phyloP scores from a whole-genome alignment of 92 coral and sea anemone genomes.

The Desmophyllum pertusum region DNA sequence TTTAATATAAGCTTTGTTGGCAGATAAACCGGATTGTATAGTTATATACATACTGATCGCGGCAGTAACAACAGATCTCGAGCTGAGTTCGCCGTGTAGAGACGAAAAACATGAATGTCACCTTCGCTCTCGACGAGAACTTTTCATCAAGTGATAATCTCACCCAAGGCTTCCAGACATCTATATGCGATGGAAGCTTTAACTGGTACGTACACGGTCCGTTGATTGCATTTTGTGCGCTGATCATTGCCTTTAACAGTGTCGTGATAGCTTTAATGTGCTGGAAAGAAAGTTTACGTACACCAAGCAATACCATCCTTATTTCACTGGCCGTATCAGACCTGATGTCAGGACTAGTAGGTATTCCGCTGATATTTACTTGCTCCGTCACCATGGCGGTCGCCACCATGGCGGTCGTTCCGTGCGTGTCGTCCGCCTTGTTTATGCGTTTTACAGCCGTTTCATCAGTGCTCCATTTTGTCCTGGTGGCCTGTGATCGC shows the following conservation, averaged over 20 bases:
- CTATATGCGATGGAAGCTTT: constrained; percentile 19
- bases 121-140: background rate
- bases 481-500: constrained; percentile 63
- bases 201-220: constrained; percentile 17
- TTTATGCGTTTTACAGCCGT: constrained; percentile 63
- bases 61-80: background rate
- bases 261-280: constrained; percentile 48
- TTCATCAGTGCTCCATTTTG: constrained; percentile 65
- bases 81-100: background rate
- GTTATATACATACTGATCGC: background rate
- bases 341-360: constrained; percentile 56
- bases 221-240: constrained; percentile 18
- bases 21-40: background rate
- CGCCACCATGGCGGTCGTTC: background rate
- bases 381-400: constrained; percentile 33
- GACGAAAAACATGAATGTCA: background rate
- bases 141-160: background rate
- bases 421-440: constrained; percentile 49
- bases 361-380: constrained; percentile 45
- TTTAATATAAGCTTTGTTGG: background rate
- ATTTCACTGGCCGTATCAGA: constrained; percentile 64
- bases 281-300: constrained; percentile 40
- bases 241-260: constrained; percentile 40
- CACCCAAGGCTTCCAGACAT: background rate
- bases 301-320: constrained; percentile 48